These are phyloP conservation scores for Moxostoma hubbsi DNA, from an alignment of 2,797 vertebrate genomes.

Conservation along the genomic window DNA sequence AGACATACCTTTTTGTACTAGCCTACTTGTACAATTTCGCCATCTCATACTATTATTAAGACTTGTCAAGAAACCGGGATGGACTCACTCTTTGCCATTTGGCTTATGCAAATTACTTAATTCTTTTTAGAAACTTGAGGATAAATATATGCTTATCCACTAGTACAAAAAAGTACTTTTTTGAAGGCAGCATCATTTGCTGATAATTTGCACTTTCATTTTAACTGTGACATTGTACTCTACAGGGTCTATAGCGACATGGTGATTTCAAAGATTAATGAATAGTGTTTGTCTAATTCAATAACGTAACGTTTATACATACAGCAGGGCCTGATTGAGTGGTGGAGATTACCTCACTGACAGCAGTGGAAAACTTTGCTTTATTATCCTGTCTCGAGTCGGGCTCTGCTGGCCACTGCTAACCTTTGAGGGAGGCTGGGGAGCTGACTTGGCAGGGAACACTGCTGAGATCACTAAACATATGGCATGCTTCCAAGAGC, in stretches of 20 bases:
- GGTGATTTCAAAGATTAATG: neutral
- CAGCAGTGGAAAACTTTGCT: conserved; percentile 31
- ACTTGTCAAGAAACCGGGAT: too few relatives aligned
- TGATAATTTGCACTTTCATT: too few relatives aligned
- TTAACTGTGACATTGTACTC: too few relatives aligned
- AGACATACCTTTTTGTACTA: too few relatives aligned
- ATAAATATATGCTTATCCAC: too few relatives aligned
- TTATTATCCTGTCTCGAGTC: conserved; percentile 23
- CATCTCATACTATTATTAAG: too few relatives aligned
- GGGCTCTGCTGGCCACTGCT: neutral
- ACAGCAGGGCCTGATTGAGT: conserved; percentile 13
- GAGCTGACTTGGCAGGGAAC: conserved; percentile 43
- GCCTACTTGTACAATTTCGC: too few relatives aligned
- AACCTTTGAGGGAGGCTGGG: conserved; percentile 20
- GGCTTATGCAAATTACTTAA: too few relatives aligned
- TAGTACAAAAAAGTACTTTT: too few relatives aligned
- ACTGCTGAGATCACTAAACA: conserved; percentile 37
- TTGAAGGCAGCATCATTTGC: too few relatives aligned
- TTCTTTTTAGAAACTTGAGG: too few relatives aligned
- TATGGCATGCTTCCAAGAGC: conserved; percentile 31
- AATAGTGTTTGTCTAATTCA: neutral
- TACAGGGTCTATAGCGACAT: neutral
- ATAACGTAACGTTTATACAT: neutral
- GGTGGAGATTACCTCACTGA: conserved; percentile 25
- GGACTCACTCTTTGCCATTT: too few relatives aligned